Evolutionary conservation across 2,888 invertebrate genomes (phyloP), one percentile per base, ranked within the genome.

Genomic region (Volucella bombylans): DNA sequence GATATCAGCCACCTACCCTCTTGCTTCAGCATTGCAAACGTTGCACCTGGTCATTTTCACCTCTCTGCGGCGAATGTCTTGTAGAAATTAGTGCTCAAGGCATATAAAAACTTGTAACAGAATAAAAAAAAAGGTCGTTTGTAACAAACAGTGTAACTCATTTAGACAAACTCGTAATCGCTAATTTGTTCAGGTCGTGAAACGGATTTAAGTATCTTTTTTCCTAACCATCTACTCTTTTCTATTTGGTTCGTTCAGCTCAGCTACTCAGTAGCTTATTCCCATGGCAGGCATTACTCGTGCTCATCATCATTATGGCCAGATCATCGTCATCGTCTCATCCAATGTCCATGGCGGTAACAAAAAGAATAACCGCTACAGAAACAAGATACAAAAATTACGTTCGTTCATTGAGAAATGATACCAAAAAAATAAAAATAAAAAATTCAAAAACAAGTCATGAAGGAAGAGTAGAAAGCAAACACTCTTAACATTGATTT

Each of bases 401-500:
- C 57, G 23, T 31, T 15, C 39, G 54, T 82, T 65, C 64, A 54
- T 69, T 2, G 41, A 69, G 64, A 54, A 52, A 45, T 41, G 61
- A 49, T 41, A 64, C 47, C 54, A 73, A 57, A 47, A n/a, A 11
- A 43, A 74, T 12, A 23, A 11, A 23, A 67, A 52, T 31, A 64
- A 31, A 62, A 71, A 54, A 49, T 18, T 18, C 18, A 49, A 55
- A 18, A 31, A 47, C 8, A 50, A 50, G 12, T 41, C 10, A n/a
- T 31, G 9, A 23, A 41, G 52, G 47, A 67, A 50, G 69, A 61
- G 43, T 38, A 57, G 31, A 14, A 57, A 45, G 50, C n/a, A 73
- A 73, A 62, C 62, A 65, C 71, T 71, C 23, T 54, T 67, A 82
- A 71, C 64, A 69, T 81, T 74, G 68, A 73, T 74, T 59, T 65